Evolutionary conservation across 2,113 vertebrate species (phyloP).

Genomic region (Pheucticus melanocephalus): DNA sequence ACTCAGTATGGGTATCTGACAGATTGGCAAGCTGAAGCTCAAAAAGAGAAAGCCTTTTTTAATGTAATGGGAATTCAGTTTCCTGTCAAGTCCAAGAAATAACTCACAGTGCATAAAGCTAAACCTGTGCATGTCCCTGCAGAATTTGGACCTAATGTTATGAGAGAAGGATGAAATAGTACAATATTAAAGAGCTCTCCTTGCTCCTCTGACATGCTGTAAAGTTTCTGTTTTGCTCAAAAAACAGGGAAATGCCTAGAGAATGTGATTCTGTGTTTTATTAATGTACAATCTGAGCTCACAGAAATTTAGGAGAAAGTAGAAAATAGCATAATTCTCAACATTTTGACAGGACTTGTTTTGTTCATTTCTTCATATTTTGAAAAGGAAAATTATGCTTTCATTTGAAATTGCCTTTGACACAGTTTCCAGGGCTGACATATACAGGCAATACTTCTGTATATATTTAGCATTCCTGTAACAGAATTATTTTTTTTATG

Average conservation of each 20-base stretch:
- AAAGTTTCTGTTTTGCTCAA: constrained; percentile 1
- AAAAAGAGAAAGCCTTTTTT: neutral
- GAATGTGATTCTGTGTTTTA: neutral
- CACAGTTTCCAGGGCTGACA: neutral
- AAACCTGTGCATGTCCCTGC: neutral
- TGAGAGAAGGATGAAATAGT: neutral
- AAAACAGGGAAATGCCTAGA: neutral
- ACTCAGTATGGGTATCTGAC: neutral
- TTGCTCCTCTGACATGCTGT: neutral
- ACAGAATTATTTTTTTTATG: neutral
- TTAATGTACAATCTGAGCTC: neutral
- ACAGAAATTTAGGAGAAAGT: neutral
- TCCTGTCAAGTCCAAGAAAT: neutral
- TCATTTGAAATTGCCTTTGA: neutral
- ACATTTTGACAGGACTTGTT: constrained; percentile 11
- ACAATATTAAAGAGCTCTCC: neutral
- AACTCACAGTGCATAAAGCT: neutral
- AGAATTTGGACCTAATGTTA: neutral
- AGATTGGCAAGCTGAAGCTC: neutral
- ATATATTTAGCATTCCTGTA: neutral
- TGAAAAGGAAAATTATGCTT: constrained; percentile 22
- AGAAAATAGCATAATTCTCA: neutral
- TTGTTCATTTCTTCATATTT: constrained; percentile 6
- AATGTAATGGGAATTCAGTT: neutral
- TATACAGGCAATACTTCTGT: neutral